These are phyloP conservation scores for Achlya flavicornis DNA, from an alignment of 2,888 invertebrate genomes.

Conservation along the genomic window DNA sequence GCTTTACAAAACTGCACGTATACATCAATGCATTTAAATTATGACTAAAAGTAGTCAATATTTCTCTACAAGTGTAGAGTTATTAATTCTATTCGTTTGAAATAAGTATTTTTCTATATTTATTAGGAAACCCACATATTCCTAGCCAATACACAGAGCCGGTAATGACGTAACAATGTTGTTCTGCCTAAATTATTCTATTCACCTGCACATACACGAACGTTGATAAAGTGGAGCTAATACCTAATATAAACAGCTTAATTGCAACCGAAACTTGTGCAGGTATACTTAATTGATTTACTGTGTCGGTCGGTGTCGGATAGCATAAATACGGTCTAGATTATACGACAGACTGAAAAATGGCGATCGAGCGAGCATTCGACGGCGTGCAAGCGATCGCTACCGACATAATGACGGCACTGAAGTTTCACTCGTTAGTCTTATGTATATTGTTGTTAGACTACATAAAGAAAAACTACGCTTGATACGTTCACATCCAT, in stretches of 20 bases:
- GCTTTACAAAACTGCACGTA: not conserved
- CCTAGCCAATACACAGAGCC: conserved; percentile 21
- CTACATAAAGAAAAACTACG: conserved; percentile 54
- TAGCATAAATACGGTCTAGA: conserved; percentile 46
- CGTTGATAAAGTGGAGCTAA: conserved; percentile 43
- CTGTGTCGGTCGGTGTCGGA: conserved; percentile 43
- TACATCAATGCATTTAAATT: no score
- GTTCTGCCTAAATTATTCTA: conserved; percentile 31
- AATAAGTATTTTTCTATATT: not conserved
- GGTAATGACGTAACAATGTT: conserved; percentile 10
- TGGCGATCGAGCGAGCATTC: conserved; percentile 42
- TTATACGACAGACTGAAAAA: conserved; percentile 49
- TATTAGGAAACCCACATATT: not conserved
- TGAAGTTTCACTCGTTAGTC: conserved; percentile 62
- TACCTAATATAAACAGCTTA: conserved; percentile 57
- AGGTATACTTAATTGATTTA: conserved; percentile 61
- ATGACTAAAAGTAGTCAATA: no score
- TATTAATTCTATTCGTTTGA: not conserved
- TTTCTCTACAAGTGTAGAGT: no score
- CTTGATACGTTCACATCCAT: conserved; percentile 54
- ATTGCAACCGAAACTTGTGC: conserved; percentile 59
- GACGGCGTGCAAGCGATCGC: conserved; percentile 48
- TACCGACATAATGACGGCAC: conserved; percentile 55
- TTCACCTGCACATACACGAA: conserved; percentile 36
- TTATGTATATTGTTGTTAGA: conserved; percentile 57